A percentile compares a stretch with the other conserved stretches of the same genome.
Conservation (phyloP, 2,113 vertebrate genomes). For the Podarcis raffonei region DNA sequence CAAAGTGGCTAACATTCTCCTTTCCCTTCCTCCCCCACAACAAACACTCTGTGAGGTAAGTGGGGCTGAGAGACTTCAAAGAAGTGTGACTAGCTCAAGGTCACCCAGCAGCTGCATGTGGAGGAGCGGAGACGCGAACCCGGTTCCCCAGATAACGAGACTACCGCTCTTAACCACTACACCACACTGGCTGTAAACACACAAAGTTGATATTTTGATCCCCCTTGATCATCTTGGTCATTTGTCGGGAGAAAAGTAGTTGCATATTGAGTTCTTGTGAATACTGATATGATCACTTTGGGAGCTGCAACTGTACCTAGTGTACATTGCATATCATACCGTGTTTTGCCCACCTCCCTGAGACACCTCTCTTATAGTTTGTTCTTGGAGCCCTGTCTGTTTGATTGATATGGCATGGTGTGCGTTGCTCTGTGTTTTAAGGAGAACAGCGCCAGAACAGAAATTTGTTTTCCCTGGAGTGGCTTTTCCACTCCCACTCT, state of each 20-base stretch:
- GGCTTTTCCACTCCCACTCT: slow-evolving; percentile 41
- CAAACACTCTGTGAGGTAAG: no score
- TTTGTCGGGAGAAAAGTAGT: not conserved
- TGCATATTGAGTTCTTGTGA: not conserved
- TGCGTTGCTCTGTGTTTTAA: slow-evolving; percentile 26
- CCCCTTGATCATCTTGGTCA: no score
- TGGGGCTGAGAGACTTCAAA: no score
- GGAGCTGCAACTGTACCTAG: not conserved
- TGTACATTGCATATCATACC: not conserved
- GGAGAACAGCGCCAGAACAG: slow-evolving; percentile 19
- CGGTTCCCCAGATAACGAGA: no score
- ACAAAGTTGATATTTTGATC: no score
- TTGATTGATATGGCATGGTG: slow-evolving; percentile 42
- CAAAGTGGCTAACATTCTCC: no score
- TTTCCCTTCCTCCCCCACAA: no score
- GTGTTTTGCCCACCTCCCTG: not conserved
- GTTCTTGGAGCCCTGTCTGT: not conserved
- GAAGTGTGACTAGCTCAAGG: no score
- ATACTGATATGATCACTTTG: not conserved
- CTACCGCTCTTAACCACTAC: no score
- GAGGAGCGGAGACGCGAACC: no score
- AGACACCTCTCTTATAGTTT: slow-evolving; percentile 18
- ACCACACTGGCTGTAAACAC: no score
- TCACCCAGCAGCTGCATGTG: no score
- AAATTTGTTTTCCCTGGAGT: slow-evolving; percentile 52